A percentile compares a stretch with the other conserved stretches of the same genome.
Evolutionary conservation across 1,140 invertebrate species (phyloP).

Genomic region (Pseudomyrmex flavicornis): DNA sequence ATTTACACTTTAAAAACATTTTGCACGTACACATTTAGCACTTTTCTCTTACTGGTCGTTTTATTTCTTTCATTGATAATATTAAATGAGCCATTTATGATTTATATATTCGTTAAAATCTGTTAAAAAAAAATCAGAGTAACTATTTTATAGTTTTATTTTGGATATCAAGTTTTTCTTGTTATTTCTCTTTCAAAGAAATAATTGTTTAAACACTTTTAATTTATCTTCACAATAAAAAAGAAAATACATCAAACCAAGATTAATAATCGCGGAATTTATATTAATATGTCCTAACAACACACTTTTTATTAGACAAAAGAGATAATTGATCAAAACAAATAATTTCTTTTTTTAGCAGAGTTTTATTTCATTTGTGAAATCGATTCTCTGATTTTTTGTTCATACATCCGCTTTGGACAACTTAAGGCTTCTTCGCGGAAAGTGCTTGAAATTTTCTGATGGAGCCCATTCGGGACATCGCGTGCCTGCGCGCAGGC

Average conservation of each 20-base stretch:
- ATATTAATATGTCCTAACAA: neutral
- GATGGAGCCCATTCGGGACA: constrained; percentile 57
- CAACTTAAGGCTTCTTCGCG: constrained; percentile 51
- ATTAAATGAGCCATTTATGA: no score
- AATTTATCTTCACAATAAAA: constrained; percentile 1
- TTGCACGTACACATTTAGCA: no score
- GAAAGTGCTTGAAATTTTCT: constrained; percentile 60
- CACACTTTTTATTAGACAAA: neutral
- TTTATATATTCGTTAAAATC: no score
- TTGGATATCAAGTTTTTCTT: neutral
- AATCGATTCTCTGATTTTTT: constrained; percentile 51
- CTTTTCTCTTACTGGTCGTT: no score
- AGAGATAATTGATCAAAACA: neutral
- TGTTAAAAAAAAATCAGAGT: no score
- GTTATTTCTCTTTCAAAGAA: neutral
- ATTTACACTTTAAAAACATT: no score
- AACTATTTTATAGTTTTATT: neutral
- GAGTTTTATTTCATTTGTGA: constrained; percentile 18
- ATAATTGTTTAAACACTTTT: neutral
- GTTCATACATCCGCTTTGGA: constrained; percentile 28
- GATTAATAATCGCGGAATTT: neutral
- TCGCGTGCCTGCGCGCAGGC: constrained; percentile 43
- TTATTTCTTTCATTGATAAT: no score
- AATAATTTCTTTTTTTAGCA: neutral
- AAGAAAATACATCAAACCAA: neutral